Evolutionary conservation across 1,140 invertebrate species (phyloP).

Genomic region (Tetraneura akinire): DNA sequence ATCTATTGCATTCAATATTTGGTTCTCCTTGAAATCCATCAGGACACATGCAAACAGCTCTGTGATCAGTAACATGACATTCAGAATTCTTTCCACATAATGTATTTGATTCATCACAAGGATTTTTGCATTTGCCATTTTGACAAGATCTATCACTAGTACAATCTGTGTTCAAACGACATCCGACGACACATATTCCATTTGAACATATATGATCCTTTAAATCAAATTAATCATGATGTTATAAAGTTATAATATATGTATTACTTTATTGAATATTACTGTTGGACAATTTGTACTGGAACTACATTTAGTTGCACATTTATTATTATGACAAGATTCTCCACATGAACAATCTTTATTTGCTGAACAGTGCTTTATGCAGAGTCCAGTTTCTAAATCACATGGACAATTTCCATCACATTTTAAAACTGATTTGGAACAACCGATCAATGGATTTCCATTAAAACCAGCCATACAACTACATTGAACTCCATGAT

Average conservation of each 20-base stretch:
- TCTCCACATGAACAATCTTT: constrained; percentile 78
- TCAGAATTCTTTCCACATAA: constrained; percentile 75
- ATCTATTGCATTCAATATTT: constrained; percentile 70
- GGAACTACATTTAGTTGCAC: constrained; percentile 66
- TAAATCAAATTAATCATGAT: constrained; percentile 29
- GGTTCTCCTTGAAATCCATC: constrained; percentile 81
- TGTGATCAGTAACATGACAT: constrained; percentile 74
- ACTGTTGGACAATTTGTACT: constrained; percentile 61
- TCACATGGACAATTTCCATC: constrained; percentile 74
- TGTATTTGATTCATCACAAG: constrained; percentile 66
- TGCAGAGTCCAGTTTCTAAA: constrained; percentile 72
- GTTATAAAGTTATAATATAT: neutral
- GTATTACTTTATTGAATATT: constrained; percentile 21
- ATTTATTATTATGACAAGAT: constrained; percentile 66
- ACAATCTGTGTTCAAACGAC: constrained; percentile 78
- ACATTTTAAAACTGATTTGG: constrained; percentile 64
- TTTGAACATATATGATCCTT: constrained; percentile 68
- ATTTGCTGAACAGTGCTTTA: constrained; percentile 67
- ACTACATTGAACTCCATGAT: constrained; percentile 76
- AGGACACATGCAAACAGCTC: constrained; percentile 81
- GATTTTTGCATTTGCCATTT: constrained; percentile 74
- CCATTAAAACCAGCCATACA: constrained; percentile 84
- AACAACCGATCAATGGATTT: constrained; percentile 73
- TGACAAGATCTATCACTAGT: constrained; percentile 74
- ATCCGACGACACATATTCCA: constrained; percentile 70